These are phyloP conservation scores for Lasioglossum zephyrum DNA, from an alignment of 2,888 invertebrate genomes.

Conservation along the genomic window DNA sequence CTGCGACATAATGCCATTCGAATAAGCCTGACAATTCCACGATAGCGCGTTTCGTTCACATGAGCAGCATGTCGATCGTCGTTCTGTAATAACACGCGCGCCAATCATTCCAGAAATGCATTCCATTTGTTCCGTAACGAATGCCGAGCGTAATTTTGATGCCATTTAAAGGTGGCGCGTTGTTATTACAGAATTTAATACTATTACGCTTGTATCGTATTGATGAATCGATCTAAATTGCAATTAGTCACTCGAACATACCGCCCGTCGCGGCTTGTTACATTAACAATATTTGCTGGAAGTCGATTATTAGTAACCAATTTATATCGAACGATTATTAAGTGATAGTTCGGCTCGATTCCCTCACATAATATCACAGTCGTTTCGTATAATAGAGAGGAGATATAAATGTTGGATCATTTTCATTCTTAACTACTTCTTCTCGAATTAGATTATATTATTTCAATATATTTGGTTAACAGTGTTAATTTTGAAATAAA, in stretches of 20 bases:
- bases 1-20: neutral
- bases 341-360: neutral
- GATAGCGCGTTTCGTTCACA: neutral
- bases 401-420: neutral
- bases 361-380: neutral
- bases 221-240: conserved; percentile 62
- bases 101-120: conserved; percentile 37
- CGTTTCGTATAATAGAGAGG: neutral
- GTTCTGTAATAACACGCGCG: conserved; percentile 12
- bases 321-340: conserved; percentile 32
- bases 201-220: conserved; percentile 24
- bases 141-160: conserved; percentile 36
- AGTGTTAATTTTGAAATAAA: no score
- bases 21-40: conserved; percentile 18
- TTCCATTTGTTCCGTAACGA: conserved; percentile 29
- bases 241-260: conserved; percentile 47
- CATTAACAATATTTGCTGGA: conserved; percentile 53
- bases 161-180: conserved; percentile 15
- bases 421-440: neutral
- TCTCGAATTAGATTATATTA: no score
- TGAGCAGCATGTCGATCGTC: conserved; percentile 22
- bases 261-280: conserved; percentile 55
- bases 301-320: conserved; percentile 56
- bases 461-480: no score
- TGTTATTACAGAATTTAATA: conserved; percentile 50